phyloP scores from a whole-genome alignment of 92 coral and sea anemone genomes.

The Galaxea fascicularis region DNA sequence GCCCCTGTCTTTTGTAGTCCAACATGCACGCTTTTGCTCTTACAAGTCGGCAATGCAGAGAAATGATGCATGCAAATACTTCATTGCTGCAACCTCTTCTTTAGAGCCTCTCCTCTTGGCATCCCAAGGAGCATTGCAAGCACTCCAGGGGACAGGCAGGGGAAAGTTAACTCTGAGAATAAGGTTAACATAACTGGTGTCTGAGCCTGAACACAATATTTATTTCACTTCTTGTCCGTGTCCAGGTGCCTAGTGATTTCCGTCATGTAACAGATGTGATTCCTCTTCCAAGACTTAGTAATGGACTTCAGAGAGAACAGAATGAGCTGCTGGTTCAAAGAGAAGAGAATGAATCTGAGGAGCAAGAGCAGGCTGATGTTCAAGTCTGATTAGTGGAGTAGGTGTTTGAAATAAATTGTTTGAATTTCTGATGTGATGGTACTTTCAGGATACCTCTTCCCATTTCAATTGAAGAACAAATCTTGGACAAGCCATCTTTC shows the following conservation, averaged over 20 bases:
- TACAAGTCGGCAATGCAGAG: no score
- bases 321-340: slow-evolving; percentile 20
- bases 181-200: neutral
- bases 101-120: no score
- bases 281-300: slow-evolving; percentile 23
- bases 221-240: neutral
- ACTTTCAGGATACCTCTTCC: no score
- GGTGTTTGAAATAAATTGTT: neutral
- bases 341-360: slow-evolving; percentile 30
- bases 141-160: no score
- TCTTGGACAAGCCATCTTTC: no score
- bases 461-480: no score
- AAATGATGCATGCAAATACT: no score
- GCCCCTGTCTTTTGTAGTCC: no score
- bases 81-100: no score
- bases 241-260: slow-evolving; percentile 85
- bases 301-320: slow-evolving; percentile 16
- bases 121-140: no score
- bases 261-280: slow-evolving; percentile 19
- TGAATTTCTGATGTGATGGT: neutral
- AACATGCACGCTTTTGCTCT: no score
- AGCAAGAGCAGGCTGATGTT: slow-evolving; percentile 31
- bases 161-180: no score
- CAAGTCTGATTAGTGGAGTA: neutral
- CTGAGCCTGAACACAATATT: neutral